phyloP scores from a whole-genome alignment of 2,888 invertebrate genomes.

The Lithosia quadra region DNA sequence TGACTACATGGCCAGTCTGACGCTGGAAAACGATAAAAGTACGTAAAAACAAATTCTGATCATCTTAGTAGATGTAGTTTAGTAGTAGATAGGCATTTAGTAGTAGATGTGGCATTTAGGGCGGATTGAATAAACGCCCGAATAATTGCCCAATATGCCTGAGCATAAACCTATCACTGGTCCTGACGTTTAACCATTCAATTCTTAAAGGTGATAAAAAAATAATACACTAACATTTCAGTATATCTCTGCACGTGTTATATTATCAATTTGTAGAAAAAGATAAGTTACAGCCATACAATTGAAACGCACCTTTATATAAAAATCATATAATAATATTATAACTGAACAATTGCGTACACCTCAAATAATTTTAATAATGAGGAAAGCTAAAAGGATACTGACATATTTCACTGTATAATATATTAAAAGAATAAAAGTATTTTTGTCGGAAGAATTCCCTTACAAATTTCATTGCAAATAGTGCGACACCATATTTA shows the following conservation, averaged over 20 bases:
- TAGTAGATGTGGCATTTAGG: no score
- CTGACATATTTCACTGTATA: background rate
- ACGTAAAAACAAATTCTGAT: no score
- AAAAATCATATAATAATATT: slow-evolving; percentile 30
- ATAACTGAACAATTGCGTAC: slow-evolving; percentile 26
- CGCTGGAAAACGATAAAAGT: no score
- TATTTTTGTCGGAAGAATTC: background rate
- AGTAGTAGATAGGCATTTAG: no score
- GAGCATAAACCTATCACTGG: no score
- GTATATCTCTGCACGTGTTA: slow-evolving; percentile 44
- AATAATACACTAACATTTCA: slow-evolving; percentile 36
- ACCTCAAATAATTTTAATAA: slow-evolving; percentile 46
- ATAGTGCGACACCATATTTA: background rate
- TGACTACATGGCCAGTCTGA: no score
- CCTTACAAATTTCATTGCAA: background rate
- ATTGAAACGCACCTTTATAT: slow-evolving; percentile 59
- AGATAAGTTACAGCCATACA: slow-evolving; percentile 62
- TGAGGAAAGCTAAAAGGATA: slow-evolving; percentile 38
- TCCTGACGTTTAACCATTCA: background rate
- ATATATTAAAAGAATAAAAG: background rate
- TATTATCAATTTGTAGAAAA: slow-evolving; percentile 55
- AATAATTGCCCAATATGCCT: no score
- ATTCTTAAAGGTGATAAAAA: slow-evolving; percentile 20
- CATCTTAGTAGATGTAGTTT: no score
- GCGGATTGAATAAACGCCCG: no score